A percentile compares a stretch with the other conserved stretches of the same genome.
Evolutionary conservation across 2,797 vertebrate genomes (phyloP).

Genomic region (Sparus aurata): DNA sequence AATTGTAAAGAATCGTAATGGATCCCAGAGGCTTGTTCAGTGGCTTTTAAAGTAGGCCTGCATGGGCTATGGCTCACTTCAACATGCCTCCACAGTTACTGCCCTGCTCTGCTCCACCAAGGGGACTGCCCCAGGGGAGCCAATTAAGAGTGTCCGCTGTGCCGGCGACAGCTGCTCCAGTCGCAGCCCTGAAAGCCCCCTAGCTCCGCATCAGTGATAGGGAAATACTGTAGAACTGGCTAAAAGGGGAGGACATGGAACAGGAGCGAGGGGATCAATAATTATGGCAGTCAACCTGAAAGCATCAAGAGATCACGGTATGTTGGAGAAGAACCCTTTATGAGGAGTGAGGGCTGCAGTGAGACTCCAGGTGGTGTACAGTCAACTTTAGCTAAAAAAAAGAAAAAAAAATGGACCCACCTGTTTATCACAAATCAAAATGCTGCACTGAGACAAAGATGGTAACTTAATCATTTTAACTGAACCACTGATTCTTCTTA

Average conservation of each 20-base stretch:
- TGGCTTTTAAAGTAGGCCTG: conserved; percentile 48
- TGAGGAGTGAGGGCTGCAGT: background rate
- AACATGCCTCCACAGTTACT: conserved; percentile 46
- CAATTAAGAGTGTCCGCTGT: conserved; percentile 76
- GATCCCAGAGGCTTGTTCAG: conserved; percentile 21
- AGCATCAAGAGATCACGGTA: conserved; percentile 21
- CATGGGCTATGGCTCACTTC: conserved; percentile 30
- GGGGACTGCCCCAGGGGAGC: conserved; percentile 67
- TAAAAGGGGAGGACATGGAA: conserved; percentile 22
- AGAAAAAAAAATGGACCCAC: background rate
- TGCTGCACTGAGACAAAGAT: background rate
- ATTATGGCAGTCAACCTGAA: conserved; percentile 38
- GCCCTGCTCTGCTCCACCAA: conserved; percentile 57
- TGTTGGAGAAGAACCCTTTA: conserved; percentile 8
- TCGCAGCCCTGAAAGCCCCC: conserved; percentile 53
- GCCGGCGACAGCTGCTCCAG: conserved; percentile 71
- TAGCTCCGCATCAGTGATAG: conserved; percentile 57
- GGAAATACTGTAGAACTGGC: conserved; percentile 39
- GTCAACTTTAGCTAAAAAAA: background rate
- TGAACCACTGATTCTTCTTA: background rate
- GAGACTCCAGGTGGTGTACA: conserved; percentile 1
- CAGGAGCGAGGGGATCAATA: conserved; percentile 44
- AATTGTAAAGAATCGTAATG: background rate
- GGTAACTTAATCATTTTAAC: background rate
- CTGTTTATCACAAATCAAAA: background rate